Conservation (phyloP, 2,888 invertebrate genomes). For the Leucoma salicis region DNA sequence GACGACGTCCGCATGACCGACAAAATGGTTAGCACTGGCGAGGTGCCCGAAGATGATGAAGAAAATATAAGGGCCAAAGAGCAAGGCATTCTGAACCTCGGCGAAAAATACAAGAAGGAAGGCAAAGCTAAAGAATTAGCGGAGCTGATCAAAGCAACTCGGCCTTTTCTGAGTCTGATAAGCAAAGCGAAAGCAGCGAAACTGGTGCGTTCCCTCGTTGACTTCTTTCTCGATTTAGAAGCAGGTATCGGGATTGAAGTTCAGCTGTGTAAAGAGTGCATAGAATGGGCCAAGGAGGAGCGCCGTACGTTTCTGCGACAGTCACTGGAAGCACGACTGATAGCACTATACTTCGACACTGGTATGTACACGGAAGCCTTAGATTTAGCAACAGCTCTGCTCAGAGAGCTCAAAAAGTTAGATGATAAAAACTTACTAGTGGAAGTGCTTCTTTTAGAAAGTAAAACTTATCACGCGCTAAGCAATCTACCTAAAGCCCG, state of each 20-base stretch:
- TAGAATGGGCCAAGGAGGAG: constrained; percentile 99
- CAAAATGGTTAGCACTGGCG: constrained; percentile 90
- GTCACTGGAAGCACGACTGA: constrained; percentile 95
- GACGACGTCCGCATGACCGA: constrained; percentile 88
- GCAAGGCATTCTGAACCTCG: constrained; percentile 95
- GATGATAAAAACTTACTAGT: constrained; percentile 99
- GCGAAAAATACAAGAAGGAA: constrained; percentile 95
- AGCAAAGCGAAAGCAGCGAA: constrained; percentile 99
- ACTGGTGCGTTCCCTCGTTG: constrained; percentile 97
- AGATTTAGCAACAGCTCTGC: constrained; percentile 90
- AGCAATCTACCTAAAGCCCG: constrained; percentile 98
- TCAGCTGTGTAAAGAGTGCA: constrained; percentile 97
- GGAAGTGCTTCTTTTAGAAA: constrained; percentile 98
- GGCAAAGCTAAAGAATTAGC: constrained; percentile 96
- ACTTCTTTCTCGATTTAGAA: constrained; percentile 98
- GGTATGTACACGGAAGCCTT: constrained; percentile 94
- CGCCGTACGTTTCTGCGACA: constrained; percentile 98
- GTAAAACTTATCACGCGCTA: constrained; percentile 98
- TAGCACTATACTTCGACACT: constrained; percentile 97
- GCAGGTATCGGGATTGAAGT: constrained; percentile 97
- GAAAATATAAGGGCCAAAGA: constrained; percentile 96
- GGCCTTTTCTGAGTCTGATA: constrained; percentile 96
- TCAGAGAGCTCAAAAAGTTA: constrained; percentile 98
- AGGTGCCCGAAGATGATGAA: constrained; percentile 91
- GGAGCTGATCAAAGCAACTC: constrained; percentile 95